Evolutionary conservation across 2,113 vertebrate species (phyloP).

Genomic region (Misgurnus anguillicaudatus): DNA sequence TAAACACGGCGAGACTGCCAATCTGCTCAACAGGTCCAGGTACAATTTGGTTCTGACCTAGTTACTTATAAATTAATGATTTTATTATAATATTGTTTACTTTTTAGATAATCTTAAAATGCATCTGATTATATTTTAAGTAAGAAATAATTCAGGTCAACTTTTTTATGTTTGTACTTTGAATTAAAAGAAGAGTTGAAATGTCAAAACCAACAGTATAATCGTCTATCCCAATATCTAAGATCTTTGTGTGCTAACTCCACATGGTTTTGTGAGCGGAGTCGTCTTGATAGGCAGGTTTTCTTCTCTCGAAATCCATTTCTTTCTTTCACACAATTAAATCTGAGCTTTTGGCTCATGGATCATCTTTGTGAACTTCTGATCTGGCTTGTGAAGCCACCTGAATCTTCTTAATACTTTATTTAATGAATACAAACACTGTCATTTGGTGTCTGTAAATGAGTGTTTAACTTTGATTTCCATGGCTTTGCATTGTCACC

Average conservation of each 20-base stretch:
- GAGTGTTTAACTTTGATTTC: background rate
- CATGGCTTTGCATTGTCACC: background rate
- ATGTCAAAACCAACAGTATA: background rate
- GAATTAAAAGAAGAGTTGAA: too few relatives aligned
- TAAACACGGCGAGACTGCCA: too few relatives aligned
- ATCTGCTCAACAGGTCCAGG: too few relatives aligned
- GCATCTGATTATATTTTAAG: too few relatives aligned
- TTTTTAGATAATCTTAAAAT: too few relatives aligned
- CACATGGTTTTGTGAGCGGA: background rate
- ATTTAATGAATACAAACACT: slow-evolving; percentile 9
- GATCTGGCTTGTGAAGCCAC: slow-evolving; percentile 5
- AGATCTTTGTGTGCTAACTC: background rate
- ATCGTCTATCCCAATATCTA: background rate
- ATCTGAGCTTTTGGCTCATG: background rate
- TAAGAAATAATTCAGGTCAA: too few relatives aligned
- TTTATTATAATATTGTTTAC: too few relatives aligned
- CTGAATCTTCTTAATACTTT: background rate
- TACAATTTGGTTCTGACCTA: too few relatives aligned
- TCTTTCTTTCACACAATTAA: slow-evolving; percentile 19
- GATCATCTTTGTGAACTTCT: slow-evolving; percentile 1
- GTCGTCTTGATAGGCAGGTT: slow-evolving; percentile 2
- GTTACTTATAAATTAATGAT: too few relatives aligned
- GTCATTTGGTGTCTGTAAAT: slow-evolving; percentile 3
- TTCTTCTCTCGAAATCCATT: background rate
- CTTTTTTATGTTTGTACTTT: background rate